Conservation (phyloP, 2,888 invertebrate genomes). For the Pheosia tremula region DNA sequence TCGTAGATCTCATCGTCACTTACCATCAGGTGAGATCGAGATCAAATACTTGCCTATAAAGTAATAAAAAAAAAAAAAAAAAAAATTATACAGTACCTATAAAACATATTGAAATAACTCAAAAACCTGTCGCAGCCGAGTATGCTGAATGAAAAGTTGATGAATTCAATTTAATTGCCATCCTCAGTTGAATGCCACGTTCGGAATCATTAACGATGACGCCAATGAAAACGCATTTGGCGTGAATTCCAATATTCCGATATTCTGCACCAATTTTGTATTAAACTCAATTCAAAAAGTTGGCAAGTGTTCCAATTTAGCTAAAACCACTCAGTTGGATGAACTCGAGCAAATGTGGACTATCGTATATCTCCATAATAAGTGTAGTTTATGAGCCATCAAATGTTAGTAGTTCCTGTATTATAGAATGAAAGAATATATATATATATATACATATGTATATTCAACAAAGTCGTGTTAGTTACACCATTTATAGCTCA, state of each 20-base stretch:
- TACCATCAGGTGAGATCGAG: too few species aligned
- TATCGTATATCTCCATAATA: not conserved
- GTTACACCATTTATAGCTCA: too few species aligned
- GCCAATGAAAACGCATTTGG: conserved; percentile 24
- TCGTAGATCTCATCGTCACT: too few species aligned
- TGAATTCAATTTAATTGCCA: conserved; percentile 30
- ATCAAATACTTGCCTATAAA: too few species aligned
- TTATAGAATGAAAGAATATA: not conserved
- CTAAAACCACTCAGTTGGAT: conserved; percentile 10
- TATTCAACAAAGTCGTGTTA: too few species aligned
- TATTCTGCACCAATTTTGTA: conserved; percentile 7
- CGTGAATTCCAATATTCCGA: conserved; percentile 14
- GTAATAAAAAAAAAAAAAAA: too few species aligned
- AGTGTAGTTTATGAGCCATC: conserved; percentile 1
- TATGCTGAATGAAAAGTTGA: conserved; percentile 15
- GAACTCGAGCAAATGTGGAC: not conserved
- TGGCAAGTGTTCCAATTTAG: conserved; percentile 9
- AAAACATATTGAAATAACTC: conserved; percentile 9
- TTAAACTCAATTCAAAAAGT: conserved; percentile 13
- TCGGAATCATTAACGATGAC: conserved; percentile 28
- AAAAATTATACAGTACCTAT: not conserved
- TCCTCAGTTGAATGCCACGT: conserved; percentile 29
- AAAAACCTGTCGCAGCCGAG: conserved; percentile 15
- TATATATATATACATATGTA: too few species aligned
- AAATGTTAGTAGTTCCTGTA: not conserved